These are phyloP conservation scores for Lepeophtheirus salmonis DNA, from an alignment of 1,140 invertebrate species.

Conservation along the genomic window DNA sequence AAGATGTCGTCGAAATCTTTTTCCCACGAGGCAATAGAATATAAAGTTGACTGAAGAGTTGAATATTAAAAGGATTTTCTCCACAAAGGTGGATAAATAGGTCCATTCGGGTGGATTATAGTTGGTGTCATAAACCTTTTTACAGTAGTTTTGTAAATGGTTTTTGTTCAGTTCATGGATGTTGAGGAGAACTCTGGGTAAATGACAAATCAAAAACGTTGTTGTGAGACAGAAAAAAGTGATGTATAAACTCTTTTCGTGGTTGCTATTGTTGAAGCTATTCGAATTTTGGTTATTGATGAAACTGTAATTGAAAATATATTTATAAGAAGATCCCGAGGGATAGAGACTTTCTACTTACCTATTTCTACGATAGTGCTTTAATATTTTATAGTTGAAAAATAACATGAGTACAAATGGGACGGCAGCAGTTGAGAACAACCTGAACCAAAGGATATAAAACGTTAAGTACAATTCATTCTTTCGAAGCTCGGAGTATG, in stretches of 20 bases:
- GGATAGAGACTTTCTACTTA: background rate
- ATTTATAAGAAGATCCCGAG: background rate
- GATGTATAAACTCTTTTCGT: conserved; percentile 10
- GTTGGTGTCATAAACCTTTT: background rate
- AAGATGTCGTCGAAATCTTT: conserved; percentile 4
- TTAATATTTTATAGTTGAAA: conserved; percentile 9
- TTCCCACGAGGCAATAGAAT: conserved; percentile 7
- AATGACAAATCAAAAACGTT: conserved; percentile 12
- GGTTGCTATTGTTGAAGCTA: conserved; percentile 4
- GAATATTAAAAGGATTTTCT: conserved; percentile 7
- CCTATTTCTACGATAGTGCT: conserved; percentile 8
- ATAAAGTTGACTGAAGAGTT: conserved; percentile 12
- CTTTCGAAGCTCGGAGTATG: conserved; percentile 1
- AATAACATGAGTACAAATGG: conserved; percentile 12
- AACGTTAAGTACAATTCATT: conserved; percentile 5
- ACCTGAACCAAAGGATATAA: conserved; percentile 13
- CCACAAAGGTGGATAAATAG: background rate
- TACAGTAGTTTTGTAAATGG: background rate
- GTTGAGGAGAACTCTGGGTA: conserved; percentile 1
- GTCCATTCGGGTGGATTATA: conserved; percentile 6
- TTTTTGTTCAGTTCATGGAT: conserved; percentile 8
- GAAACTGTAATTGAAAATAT: background rate
- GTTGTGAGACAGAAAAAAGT: conserved; percentile 11
- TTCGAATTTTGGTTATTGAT: conserved; percentile 2
- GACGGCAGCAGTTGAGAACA: conserved; percentile 3